Base-by-base conservation (phyloP, 2,113 vertebrate genomes). In the Thymallus thymallus region DNA sequence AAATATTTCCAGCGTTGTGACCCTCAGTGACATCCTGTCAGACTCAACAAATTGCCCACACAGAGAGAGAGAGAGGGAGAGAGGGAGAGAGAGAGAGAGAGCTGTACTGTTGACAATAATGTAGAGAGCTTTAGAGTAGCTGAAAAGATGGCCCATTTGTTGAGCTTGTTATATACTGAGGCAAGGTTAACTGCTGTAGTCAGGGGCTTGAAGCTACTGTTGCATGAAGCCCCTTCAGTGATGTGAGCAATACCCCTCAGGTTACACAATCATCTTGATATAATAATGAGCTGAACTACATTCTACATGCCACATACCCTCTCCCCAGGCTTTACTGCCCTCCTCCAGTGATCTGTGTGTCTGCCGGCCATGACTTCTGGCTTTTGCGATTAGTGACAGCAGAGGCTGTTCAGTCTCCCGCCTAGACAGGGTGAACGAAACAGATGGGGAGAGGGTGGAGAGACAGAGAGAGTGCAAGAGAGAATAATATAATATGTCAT, bases 31-130 rank as follows among this genome's bases (percentile, higher is more conserved):
- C 68, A 80, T 88, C 79, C 68, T 24, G 32, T 77, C 76, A 83
- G 79, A 83, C 81, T 82, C 79, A 83, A 82, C 72, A 84, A 77
- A 80, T 66, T 73, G 73, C 80, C 55, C 68, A 72, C 68, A 65
- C 41, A 75, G 30, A 32, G 2, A 78, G 78, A 74, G 75, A 74
- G 75, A 0, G 6, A 63, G 10, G n/a, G 2, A 78, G 78, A 74
- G 75, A 74, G 75, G 0, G 6, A 63, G 10, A 75, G 30, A 32
- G 2, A 78, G 78, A 74, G 75, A 74, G 75, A 0, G 6, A 63
- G 10, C n/a, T n/a, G n/a, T 16, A 45, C 41, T 22, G 56, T 60
- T 60, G 14, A n/a, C 20, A 9, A 60, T 22, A 60, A 16, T 7
- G 56, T 61, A 22, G 61, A 24, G 61, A n/a, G n/a, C n/a, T n/a